A percentile compares a stretch with the other conserved stretches of the same genome.
Evolutionary conservation across 2,888 invertebrate species (phyloP).

Genomic region (Parapristionchus giblindavisi): DNA sequence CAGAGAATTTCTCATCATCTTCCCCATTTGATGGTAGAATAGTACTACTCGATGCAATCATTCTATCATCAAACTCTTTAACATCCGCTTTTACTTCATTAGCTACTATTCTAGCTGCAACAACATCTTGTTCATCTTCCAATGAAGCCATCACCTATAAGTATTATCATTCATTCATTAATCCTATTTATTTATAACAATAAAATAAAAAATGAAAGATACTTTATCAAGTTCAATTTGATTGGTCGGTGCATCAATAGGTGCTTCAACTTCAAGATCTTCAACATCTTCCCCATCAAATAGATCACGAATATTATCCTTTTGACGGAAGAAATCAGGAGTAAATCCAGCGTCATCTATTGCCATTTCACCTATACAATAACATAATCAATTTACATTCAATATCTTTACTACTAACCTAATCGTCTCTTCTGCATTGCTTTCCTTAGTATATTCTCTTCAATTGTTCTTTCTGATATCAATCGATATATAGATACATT

Average conservation of each 20-base stretch:
- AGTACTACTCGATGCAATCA: constrained; percentile 41
- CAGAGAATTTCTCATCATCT: constrained; percentile 22
- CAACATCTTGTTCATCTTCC: constrained; percentile 67
- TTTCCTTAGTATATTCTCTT: constrained; percentile 98
- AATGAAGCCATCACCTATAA: constrained; percentile 58
- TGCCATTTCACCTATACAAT: constrained; percentile 79
- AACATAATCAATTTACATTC: neutral
- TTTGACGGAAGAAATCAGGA: constrained; percentile 86
- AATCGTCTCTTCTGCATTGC: constrained; percentile 95
- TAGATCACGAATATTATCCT: constrained; percentile 64
- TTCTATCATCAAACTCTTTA: constrained; percentile 58
- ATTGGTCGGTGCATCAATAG: constrained; percentile 46
- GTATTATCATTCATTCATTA: neutral
- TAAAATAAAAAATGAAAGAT: neutral
- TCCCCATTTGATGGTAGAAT: neutral
- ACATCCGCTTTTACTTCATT: constrained; percentile 58
- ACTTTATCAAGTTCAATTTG: constrained; percentile 60
- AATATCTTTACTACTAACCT: constrained; percentile 72
- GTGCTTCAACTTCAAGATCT: constrained; percentile 48
- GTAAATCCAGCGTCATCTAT: constrained; percentile 99
- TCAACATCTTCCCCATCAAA: constrained; percentile 61
- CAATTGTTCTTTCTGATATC: constrained; percentile 94
- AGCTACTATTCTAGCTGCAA: constrained; percentile 59
- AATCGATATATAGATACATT: constrained; percentile 97
- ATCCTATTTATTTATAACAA: neutral